phyloP scores from a whole-genome alignment of 2,113 vertebrate species.

The Coryphaenoides rupestris region DNA sequence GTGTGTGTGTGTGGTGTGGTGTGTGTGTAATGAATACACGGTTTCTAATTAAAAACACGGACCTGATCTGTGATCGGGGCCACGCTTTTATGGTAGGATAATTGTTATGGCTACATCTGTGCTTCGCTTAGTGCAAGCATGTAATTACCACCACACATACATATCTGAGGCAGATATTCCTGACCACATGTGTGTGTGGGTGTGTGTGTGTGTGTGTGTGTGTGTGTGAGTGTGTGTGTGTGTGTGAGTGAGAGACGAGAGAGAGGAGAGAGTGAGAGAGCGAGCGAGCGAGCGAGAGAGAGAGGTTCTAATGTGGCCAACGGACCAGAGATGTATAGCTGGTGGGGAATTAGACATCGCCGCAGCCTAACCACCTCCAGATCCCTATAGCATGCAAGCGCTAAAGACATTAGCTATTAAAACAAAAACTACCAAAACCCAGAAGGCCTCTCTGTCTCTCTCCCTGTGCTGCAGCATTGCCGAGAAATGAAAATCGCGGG shows the following conservation, averaged over 20 bases:
- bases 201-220: too few species aligned
- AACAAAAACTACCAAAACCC: slow-evolving; percentile 7
- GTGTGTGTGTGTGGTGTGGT: too few species aligned
- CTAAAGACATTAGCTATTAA: slow-evolving; percentile 27
- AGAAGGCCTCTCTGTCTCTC: slow-evolving; percentile 16
- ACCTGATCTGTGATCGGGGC: too few species aligned
- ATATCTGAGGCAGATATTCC: slow-evolving; percentile 21
- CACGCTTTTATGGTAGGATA: slow-evolving; percentile 14
- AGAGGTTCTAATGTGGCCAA: slow-evolving; percentile 45
- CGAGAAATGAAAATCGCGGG: slow-evolving; percentile 1
- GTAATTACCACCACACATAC: slow-evolving; percentile 8
- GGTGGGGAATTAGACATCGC: slow-evolving; percentile 47
- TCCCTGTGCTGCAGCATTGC: slow-evolving; percentile 18
- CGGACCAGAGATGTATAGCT: slow-evolving; percentile 55
- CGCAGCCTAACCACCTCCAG: slow-evolving; percentile 57
- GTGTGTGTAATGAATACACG: too few species aligned
- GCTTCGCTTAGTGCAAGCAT: neutral
- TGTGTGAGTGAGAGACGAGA: too few species aligned
- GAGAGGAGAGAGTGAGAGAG: too few species aligned
- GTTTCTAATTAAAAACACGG: neutral
- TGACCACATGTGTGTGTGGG: slow-evolving; percentile 4
- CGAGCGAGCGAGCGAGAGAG: neutral
- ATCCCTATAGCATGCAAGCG: slow-evolving; percentile 31
- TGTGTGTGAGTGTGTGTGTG: too few species aligned
- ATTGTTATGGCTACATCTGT: slow-evolving; percentile 13